Evolutionary conservation across 2,113 vertebrate genomes (phyloP).

Genomic region (Recurvirostra avosetta): DNA sequence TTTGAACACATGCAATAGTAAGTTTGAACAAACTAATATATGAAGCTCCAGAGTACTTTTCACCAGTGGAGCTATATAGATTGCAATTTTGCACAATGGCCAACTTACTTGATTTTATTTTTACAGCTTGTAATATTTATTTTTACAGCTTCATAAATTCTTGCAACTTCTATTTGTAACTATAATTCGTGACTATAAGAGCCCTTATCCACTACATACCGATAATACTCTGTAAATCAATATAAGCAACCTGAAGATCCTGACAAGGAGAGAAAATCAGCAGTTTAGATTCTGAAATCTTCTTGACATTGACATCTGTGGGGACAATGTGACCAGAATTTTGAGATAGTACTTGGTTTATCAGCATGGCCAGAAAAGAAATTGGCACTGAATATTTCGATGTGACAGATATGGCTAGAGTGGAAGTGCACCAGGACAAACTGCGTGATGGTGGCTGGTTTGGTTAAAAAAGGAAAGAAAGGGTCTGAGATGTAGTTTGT

Average conservation of each 20-base stretch:
- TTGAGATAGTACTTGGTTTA: not conserved
- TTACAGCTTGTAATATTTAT: not conserved
- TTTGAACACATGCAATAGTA: not conserved
- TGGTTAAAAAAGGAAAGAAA: not conserved
- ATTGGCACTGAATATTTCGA: not conserved
- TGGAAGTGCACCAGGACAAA: not conserved
- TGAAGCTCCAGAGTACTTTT: not conserved
- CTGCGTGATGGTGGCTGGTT: not conserved
- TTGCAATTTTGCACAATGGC: not conserved
- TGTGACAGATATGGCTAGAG: not conserved
- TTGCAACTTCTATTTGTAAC: not conserved
- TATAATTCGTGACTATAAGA: not conserved
- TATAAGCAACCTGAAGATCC: not conserved
- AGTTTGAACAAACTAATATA: not conserved
- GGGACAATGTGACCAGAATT: not conserved
- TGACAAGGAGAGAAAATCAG: not conserved
- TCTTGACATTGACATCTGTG: not conserved
- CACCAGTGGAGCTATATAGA: not conserved
- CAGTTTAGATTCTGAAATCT: not conserved
- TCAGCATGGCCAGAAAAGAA: not conserved
- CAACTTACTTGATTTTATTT: not conserved
- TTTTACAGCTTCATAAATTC: not conserved
- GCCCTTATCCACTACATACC: not conserved
- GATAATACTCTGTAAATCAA: not conserved
- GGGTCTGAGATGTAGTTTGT: not conserved